Percentiles rank a stretch among this genome's conserved stretches.
Conservation (phyloP, 2,888 invertebrate species). For the Amphipyra tragopoginis region DNA sequence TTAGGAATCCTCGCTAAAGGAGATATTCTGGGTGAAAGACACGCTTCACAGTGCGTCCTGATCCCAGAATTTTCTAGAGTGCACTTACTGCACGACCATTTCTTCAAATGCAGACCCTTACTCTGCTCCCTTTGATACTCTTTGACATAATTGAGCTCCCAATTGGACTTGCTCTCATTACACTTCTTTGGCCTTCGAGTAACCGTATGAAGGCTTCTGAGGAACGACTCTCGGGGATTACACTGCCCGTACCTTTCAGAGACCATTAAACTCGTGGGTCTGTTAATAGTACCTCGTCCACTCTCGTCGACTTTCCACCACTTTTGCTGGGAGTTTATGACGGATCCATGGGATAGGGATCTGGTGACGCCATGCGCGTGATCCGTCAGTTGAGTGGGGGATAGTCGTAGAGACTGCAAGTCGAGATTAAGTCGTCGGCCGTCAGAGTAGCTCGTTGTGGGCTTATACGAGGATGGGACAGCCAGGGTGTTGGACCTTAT, state of each 20-base stretch:
- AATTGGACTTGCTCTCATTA: slow-evolving; percentile 85
- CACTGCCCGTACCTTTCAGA: slow-evolving; percentile 84
- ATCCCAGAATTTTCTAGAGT: slow-evolving; percentile 93
- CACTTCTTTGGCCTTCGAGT: slow-evolving; percentile 85
- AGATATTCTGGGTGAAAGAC: slow-evolving; percentile 91
- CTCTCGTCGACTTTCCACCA: slow-evolving; percentile 88
- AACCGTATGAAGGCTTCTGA: slow-evolving; percentile 84
- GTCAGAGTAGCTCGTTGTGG: slow-evolving; percentile 78
- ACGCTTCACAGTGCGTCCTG: slow-evolving; percentile 93
- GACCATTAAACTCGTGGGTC: slow-evolving; percentile 91
- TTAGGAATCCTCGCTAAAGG: slow-evolving; percentile 80
- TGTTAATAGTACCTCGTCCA: slow-evolving; percentile 79
- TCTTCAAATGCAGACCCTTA: slow-evolving; percentile 81
- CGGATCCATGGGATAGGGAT: slow-evolving; percentile 91
- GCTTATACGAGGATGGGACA: slow-evolving; percentile 86
- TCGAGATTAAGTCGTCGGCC: slow-evolving; percentile 81
- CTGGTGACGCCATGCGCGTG: slow-evolving; percentile 89
- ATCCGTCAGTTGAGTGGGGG: slow-evolving; percentile 81
- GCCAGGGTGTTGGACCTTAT: slow-evolving; percentile 88
- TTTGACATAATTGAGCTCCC: slow-evolving; percentile 86
- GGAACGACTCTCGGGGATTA: slow-evolving; percentile 82
- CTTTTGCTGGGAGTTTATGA: slow-evolving; percentile 87
- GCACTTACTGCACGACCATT: slow-evolving; percentile 93
- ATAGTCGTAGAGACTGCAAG: slow-evolving; percentile 79
- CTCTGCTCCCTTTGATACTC: slow-evolving; percentile 86